Conservation (phyloP, 1,140 invertebrate genomes). For the Bombus consobrinus region DNA sequence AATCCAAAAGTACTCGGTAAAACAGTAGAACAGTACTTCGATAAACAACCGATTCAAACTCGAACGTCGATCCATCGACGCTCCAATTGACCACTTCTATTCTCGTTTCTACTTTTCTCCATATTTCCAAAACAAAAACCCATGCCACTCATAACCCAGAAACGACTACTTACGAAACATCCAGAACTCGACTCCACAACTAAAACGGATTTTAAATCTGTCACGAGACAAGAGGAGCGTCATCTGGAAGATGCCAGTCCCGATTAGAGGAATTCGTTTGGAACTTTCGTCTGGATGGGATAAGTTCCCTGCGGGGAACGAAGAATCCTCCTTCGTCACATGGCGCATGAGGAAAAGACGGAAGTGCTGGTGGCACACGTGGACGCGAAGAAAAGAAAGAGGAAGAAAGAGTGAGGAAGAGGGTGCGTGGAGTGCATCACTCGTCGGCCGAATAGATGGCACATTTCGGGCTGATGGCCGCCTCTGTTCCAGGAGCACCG, state of each 20-base stretch:
- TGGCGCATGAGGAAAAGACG: conserved; percentile 5
- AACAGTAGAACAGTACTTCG: not conserved
- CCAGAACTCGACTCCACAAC: not conserved
- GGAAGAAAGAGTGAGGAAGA: conserved; percentile 1
- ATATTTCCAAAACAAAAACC: conserved; percentile 10
- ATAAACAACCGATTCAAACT: not conserved
- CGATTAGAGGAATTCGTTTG: conserved; percentile 48
- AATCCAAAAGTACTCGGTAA: no score
- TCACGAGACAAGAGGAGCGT: not conserved
- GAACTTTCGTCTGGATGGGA: not conserved
- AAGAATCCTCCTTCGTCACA: not conserved
- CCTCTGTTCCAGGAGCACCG: not conserved
- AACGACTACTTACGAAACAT: conserved; percentile 20
- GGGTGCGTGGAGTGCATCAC: conserved; percentile 66
- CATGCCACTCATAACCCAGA: not conserved
- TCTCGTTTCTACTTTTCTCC: not conserved
- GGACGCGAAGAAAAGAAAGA: conserved; percentile 21
- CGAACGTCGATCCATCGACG: no score
- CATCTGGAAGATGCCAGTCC: conserved; percentile 39
- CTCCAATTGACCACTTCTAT: not conserved
- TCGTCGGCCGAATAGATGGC: conserved; percentile 56
- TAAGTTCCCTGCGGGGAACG: not conserved
- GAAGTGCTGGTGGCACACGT: conserved; percentile 2
- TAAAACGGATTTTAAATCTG: not conserved
- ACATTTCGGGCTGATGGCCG: conserved; percentile 9